Evolutionary conservation across 2,888 invertebrate species (phyloP), one percentile per base, ranked within the genome.

Genomic region (Camptogramma bilineatum): DNA sequence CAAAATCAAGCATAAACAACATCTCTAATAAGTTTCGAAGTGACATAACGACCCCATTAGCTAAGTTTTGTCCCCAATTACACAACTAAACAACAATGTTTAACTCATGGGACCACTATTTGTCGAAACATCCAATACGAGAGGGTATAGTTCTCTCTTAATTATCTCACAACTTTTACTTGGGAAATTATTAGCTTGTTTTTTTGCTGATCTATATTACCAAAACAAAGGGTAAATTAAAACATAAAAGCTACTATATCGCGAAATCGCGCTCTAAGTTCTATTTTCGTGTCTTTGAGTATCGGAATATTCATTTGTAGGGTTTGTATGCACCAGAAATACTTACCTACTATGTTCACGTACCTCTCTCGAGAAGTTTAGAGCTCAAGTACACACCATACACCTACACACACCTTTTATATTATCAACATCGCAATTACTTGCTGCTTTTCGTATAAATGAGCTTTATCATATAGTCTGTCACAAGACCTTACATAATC

Each of bases 41-140:
- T 44, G 16, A 44, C 44, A 44, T 24, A 50, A 50, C 50, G 24
- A 50, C 50, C 50, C 50, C 21, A 50, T 28, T 50, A 50, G 8
- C 50, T 13, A 50, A 50, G 50, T 50, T 50, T 48, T 24, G 8
- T n/a, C 28, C 24, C 47, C 19, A 47, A 47, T 19, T 44, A 19
- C 47, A 47, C 13, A 47, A 21, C 47, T 18, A 5, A 47, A 47
- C 47, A 47, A 44, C 44, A 44, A 44, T 17, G 44, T 44, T 44
- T 44, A 44, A 44, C 44, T 44, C 8, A 44, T 44, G 44, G 44
- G 16, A 44, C 44, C 44, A 44, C 44, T 44, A 17, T 44, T 44
- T 44, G 44, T 44, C 44, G 17, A 44, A 44, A 16, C 44, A 17
- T 17, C 16, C 44, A 16, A 17, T 39, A 44, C n/a, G 44, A 44